Evolutionary conservation across 2,888 invertebrate genomes (phyloP).

Genomic region (Drosophila subquinaria): DNA sequence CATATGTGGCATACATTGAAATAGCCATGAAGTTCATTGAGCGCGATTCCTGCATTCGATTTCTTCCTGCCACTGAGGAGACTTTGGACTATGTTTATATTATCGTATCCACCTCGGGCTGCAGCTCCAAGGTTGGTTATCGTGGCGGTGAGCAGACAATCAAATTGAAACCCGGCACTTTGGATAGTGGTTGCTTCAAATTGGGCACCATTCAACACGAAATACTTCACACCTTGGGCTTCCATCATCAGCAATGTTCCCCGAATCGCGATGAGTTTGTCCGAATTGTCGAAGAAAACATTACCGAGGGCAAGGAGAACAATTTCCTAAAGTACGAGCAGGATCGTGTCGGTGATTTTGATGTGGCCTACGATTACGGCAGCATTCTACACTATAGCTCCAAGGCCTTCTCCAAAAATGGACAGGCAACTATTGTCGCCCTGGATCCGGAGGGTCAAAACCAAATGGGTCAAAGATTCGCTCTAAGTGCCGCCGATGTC

Average conservation of each 20-base stretch:
- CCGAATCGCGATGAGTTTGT: slow-evolving; percentile 90
- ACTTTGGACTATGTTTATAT: slow-evolving; percentile 60
- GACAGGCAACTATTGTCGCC: slow-evolving; percentile 89
- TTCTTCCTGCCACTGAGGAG: slow-evolving; percentile 87
- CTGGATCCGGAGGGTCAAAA: slow-evolving; percentile 42
- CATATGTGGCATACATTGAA: slow-evolving; percentile 87
- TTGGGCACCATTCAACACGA: slow-evolving; percentile 90
- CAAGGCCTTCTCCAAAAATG: slow-evolving; percentile 90
- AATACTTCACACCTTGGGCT: slow-evolving; percentile 91
- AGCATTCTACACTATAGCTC: slow-evolving; percentile 93
- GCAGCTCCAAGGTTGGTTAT: slow-evolving; percentile 91
- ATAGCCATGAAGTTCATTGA: slow-evolving; percentile 90
- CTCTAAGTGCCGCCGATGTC: slow-evolving; percentile 57
- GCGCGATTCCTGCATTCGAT: slow-evolving; percentile 90
- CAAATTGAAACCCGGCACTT: slow-evolving; percentile 59
- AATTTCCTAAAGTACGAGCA: slow-evolving; percentile 90
- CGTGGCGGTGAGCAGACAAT: slow-evolving; percentile 83
- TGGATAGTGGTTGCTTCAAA: slow-evolving; percentile 79
- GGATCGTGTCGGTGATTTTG: slow-evolving; percentile 87
- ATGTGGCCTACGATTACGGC: slow-evolving; percentile 90
- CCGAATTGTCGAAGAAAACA: slow-evolving; percentile 86
- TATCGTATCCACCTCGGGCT: slow-evolving; percentile 86
- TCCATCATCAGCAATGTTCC: slow-evolving; percentile 92
- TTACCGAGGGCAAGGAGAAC: slow-evolving; percentile 87
- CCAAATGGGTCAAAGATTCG: slow-evolving; percentile 64